Base-by-base conservation (phyloP, 2,113 vertebrate genomes). In the Microtus richardsoni region DNA sequence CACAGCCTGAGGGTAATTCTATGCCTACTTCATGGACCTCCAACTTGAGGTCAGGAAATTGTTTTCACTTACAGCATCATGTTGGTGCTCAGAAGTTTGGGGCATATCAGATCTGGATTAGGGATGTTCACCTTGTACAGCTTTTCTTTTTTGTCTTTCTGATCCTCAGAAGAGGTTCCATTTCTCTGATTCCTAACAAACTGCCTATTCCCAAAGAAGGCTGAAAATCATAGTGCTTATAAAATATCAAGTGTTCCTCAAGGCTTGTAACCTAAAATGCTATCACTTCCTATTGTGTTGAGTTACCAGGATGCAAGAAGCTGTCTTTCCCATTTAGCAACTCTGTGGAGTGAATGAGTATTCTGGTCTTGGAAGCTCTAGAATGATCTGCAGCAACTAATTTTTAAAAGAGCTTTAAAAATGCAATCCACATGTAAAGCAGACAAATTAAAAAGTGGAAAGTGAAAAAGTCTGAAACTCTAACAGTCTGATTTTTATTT, bases 121-220 rank as follows among this genome's bases (percentile, higher is more conserved):
- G 19, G 10, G 36, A 66, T 89, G 41, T 10, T 75, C 26, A 89
- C 36, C 6, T 44, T 49, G 5, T 64, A 41, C 8, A 83, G 14
- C 6, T 41, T 60, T n/a, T 82, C 41, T 60, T 26, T 26, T 58
- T 49, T 26, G 14, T 60, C 36, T 77, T 28, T 30, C 30, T 78
- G 2, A 78, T 86, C 64, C 71, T 54, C 3, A 41, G 44, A 58
- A 60, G 10, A 11, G 28, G n/a, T 10, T 60, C 11, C 4, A 58
- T 84, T 92, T 44, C 93, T 22, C 60, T 30, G 21, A 95, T 95
- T 93, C 84, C 82, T 93, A 89, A 73, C 87, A 39, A 7, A 85
- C 0, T 52, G 19, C 30, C 28, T 70, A 14, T 8, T 28, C n/a
- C 36, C 41, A 0, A 11, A 84, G 78, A 71, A 58, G 17, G 21